phyloP scores from a whole-genome alignment of 1,140 invertebrate species.

The Elysia chlorotica region DNA sequence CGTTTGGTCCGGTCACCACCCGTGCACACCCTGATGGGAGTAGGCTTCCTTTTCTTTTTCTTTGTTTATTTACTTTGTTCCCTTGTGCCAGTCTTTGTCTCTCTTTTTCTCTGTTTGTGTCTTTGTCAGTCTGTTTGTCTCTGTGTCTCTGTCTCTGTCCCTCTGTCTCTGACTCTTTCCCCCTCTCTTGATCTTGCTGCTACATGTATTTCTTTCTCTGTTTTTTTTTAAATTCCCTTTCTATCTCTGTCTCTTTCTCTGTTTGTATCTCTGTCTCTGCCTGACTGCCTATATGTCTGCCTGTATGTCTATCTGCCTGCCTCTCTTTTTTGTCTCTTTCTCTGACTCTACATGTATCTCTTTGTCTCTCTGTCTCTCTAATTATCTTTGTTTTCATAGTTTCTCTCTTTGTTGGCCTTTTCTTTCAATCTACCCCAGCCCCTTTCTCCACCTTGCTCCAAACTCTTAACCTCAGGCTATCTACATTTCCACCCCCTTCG shows the following conservation, averaged over 20 bases:
- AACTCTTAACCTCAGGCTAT: not conserved
- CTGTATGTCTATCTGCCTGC: not conserved
- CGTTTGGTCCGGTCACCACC: too few relatives aligned
- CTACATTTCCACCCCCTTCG: not conserved
- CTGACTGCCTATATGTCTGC: not conserved
- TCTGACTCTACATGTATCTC: not conserved
- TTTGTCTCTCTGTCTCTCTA: not conserved
- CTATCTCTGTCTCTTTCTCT: not conserved
- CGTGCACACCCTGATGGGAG: too few relatives aligned
- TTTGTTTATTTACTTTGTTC: too few relatives aligned
- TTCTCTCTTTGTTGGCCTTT: too few relatives aligned
- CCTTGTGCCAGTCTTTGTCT: too few relatives aligned
- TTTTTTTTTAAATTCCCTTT: not conserved
- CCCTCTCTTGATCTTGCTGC: too few relatives aligned
- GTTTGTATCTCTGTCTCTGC: not conserved
- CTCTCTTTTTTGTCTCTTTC: not conserved
- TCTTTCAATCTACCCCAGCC: too few relatives aligned
- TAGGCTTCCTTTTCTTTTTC: too few relatives aligned
- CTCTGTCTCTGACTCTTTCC: not conserved
- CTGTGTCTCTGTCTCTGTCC: not conserved
- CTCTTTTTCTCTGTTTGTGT: too few relatives aligned
- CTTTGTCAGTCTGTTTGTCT: too few relatives aligned
- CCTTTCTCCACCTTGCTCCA: not conserved
- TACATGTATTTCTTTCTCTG: not conserved
- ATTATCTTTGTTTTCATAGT: not conserved